These are phyloP conservation scores for Urocynchramus pylzowi DNA, from an alignment of 2,113 vertebrate species.

Conservation along the genomic window DNA sequence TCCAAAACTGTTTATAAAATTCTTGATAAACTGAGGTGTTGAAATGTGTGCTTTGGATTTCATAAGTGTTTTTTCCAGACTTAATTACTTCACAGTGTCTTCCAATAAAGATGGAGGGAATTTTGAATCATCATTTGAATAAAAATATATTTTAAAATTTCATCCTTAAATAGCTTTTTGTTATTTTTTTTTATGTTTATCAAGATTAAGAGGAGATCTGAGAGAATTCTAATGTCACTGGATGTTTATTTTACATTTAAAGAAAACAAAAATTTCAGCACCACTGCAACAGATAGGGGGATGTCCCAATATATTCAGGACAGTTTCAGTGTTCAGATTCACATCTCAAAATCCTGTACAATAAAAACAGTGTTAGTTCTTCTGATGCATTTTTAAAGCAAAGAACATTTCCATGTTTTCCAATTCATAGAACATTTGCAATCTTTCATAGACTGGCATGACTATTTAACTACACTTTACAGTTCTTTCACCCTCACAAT, in stretches of 20 bases:
- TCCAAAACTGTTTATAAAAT: not conserved
- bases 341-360: not conserved
- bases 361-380: conserved; percentile 31
- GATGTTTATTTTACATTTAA: not conserved
- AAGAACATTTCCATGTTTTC: conserved; percentile 44
- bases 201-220: not conserved
- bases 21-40: not conserved
- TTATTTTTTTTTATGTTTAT: not conserved
- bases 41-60: not conserved
- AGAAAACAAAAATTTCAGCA: not conserved
- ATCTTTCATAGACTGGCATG: not conserved
- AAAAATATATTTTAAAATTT: not conserved
- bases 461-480: conserved; percentile 29
- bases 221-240: not conserved
- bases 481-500: not conserved
- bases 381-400: conserved; percentile 38
- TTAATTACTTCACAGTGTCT: not conserved
- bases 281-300: not conserved
- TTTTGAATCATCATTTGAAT: not conserved
- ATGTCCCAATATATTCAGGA: not conserved
- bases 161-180: not conserved
- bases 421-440: conserved; percentile 11
- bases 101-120: not conserved
- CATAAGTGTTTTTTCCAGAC: not conserved
- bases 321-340: not conserved